A percentile compares a stretch with the other conserved stretches of the same genome.
phyloP scores from a whole-genome alignment of 2,113 vertebrate species.

The Anolis sagrei region DNA sequence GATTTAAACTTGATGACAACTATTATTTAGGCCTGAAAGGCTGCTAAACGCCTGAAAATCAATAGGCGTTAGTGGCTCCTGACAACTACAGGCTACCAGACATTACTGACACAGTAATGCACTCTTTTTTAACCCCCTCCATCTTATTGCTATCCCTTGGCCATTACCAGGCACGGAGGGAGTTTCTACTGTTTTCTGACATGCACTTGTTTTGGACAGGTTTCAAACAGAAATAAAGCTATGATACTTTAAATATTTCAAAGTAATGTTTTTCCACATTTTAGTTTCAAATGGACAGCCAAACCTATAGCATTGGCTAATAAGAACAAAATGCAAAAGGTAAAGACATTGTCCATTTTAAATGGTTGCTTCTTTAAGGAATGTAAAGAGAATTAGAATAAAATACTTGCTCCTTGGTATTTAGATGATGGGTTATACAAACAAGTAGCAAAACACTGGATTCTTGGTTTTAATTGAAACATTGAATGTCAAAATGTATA shows the following conservation, averaged over 20 bases:
- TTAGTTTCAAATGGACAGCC: background rate
- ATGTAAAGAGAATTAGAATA: background rate
- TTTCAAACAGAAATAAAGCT: constrained; percentile 9
- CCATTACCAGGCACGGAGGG: background rate
- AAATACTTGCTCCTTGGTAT: background rate
- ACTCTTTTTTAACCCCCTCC: background rate
- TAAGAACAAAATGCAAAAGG: background rate
- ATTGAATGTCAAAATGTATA: no score
- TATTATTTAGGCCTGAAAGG: constrained; percentile 31
- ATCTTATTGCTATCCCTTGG: background rate
- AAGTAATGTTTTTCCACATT: background rate
- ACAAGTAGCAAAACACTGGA: no score
- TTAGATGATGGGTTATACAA: no score
- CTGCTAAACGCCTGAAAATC: constrained; percentile 37
- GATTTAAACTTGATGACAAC: constrained; percentile 29
- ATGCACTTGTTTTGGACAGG: constrained; percentile 6
- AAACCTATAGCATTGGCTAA: background rate
- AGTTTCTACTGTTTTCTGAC: constrained; percentile 17
- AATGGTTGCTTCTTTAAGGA: background rate
- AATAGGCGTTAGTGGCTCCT: constrained; percentile 33
- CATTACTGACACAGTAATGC: constrained; percentile 37
- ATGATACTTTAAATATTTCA: constrained; percentile 23
- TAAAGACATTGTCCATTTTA: background rate
- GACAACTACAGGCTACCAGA: constrained; percentile 4
- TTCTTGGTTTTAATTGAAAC: no score